Conservation (phyloP, 2,888 invertebrate genomes). For the Anagyrus pseudococci region DNA sequence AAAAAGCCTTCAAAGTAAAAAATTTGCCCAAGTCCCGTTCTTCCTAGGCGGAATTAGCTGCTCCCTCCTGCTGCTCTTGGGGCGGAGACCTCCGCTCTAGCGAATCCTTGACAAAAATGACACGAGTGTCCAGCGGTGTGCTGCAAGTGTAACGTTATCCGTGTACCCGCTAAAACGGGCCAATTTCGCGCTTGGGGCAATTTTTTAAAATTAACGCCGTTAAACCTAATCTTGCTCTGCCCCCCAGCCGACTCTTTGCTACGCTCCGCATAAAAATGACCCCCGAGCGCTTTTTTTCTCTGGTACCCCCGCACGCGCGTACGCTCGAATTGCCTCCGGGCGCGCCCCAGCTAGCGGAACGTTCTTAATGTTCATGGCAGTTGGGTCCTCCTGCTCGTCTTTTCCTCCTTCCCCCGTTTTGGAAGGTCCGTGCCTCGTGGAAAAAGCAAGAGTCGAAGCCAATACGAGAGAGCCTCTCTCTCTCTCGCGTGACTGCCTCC, state of each 20-base stretch:
- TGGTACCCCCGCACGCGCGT: conserved; percentile 5
- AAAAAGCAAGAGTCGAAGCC: too few species aligned
- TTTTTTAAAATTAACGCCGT: conserved; percentile 57
- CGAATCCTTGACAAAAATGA: conserved; percentile 36
- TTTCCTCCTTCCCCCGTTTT: conserved; percentile 8
- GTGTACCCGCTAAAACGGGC: conserved; percentile 42
- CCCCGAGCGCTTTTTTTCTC: conserved; percentile 26
- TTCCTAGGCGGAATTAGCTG: conserved; percentile 27
- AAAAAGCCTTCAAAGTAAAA: conserved; percentile 32
- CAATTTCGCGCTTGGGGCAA: conserved; percentile 46
- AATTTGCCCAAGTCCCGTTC: conserved; percentile 23
- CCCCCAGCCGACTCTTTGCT: conserved; percentile 20
- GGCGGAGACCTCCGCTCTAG: too few species aligned
- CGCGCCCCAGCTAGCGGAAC: conserved; percentile 45
- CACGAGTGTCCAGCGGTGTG: conserved; percentile 31
- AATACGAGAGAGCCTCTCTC: too few species aligned
- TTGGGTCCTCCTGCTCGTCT: conserved; percentile 18
- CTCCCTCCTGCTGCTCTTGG: too few species aligned
- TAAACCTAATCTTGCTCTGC: conserved; percentile 54
- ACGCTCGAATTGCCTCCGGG: conserved; percentile 48
- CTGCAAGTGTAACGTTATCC: conserved; percentile 44
- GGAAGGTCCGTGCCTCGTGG: too few species aligned
- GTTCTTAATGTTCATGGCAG: conserved; percentile 48
- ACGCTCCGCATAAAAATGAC: conserved; percentile 32
- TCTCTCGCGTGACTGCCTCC: too few species aligned